Evolutionary conservation across 2,797 vertebrate genomes (phyloP).

Genomic region (Gobionotothen gibberifrons): DNA sequence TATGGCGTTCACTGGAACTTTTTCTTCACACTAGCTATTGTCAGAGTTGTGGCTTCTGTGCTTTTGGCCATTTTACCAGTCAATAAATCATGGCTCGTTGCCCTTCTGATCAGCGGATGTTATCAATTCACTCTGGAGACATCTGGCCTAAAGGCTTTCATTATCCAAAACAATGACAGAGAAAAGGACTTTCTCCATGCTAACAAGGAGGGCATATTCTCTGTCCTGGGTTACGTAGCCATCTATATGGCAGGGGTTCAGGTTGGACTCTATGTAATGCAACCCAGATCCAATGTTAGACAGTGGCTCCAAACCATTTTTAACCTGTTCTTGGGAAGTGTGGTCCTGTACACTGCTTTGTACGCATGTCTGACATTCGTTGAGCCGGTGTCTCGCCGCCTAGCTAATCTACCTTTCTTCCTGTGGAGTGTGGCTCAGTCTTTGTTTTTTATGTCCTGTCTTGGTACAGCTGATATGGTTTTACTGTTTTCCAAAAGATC

Average conservation of each 20-base stretch:
- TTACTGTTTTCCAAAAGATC: conserved; percentile 87
- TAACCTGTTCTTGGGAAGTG: conserved; percentile 73
- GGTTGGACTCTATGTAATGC: conserved; percentile 87
- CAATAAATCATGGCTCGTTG: conserved; percentile 83
- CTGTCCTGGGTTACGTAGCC: conserved; percentile 88
- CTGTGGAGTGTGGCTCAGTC: conserved; percentile 91
- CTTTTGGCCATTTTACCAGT: conserved; percentile 85
- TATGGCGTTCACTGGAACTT: conserved; percentile 99
- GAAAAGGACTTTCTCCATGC: conserved; percentile 88
- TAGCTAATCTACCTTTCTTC: conserved; percentile 93
- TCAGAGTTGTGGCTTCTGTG: conserved; percentile 87
- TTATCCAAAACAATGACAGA: conserved; percentile 86
- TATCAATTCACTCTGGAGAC: conserved; percentile 89
- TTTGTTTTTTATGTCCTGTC: conserved; percentile 83
- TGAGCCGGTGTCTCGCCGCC: conserved; percentile 91
- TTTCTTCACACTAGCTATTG: conserved; percentile 93
- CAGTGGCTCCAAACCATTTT: conserved; percentile 83
- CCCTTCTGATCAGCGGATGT: conserved; percentile 78
- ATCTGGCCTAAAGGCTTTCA: conserved; percentile 86
- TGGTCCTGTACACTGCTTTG: conserved; percentile 78
- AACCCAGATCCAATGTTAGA: conserved; percentile 78
- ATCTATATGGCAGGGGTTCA: conserved; percentile 94
- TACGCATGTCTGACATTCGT: conserved; percentile 73
- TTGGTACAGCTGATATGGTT: conserved; percentile 83
- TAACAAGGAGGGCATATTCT: conserved; percentile 95